Percentiles rank a stretch among this genome's conserved stretches.
These are phyloP conservation scores for Paramormyrops hopkinsi DNA, from an alignment of 2,797 vertebrate genomes.

Conservation along the genomic window DNA sequence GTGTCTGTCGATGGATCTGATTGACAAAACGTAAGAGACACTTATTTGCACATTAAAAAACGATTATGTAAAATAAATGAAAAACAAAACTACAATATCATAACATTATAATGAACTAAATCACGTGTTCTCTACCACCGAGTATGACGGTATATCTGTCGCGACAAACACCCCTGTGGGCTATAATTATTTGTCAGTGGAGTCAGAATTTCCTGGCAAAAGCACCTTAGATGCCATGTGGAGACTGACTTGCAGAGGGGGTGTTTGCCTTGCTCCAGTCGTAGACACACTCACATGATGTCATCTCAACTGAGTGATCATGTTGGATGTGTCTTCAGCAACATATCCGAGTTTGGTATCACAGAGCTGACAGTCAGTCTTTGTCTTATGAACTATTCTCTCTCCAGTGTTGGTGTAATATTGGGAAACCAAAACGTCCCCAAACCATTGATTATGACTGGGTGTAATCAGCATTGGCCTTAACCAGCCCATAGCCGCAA, in stretches of 20 bases:
- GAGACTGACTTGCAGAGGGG: neutral
- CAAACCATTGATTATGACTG: neutral
- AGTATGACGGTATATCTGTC: neutral
- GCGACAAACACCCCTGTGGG: neutral
- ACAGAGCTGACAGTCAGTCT: neutral
- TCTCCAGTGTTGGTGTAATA: neutral
- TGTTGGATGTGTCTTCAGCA: neutral
- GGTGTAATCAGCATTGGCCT: neutral
- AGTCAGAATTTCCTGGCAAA: neutral
- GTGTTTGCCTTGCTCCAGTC: neutral
- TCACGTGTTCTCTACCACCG: neutral
- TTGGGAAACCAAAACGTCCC: neutral
- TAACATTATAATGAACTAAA: neutral
- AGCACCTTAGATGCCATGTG: neutral
- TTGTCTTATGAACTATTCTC: neutral
- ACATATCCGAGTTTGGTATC: neutral
- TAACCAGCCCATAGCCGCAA: neutral
- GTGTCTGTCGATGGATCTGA: neutral
- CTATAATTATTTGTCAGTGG: neutral
- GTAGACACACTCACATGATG: neutral
- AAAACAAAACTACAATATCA: neutral
- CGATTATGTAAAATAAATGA: neutral
- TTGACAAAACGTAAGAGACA: neutral
- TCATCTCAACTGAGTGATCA: neutral
- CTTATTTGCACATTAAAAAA: neutral